A percentile compares a stretch with the other conserved stretches of the same genome.
Conservation (phyloP, 2,113 vertebrate genomes). For the Sialia sialis region DNA sequence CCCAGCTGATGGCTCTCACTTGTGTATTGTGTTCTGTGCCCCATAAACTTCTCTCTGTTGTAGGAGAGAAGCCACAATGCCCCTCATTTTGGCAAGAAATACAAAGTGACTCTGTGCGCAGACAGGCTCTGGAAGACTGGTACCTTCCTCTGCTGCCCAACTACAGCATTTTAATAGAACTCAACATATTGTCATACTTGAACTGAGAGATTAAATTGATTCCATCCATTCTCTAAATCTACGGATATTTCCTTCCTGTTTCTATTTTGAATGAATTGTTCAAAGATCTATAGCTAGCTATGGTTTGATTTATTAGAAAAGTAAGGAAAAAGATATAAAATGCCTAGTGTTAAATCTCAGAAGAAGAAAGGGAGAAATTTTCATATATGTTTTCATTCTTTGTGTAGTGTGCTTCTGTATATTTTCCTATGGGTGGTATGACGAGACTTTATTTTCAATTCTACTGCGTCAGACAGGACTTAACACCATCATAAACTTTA, state of each 20-base stretch:
- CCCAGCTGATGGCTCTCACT: not conserved
- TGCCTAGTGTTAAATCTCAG: not conserved
- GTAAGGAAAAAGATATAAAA: not conserved
- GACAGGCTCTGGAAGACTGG: not conserved
- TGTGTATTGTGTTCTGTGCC: not conserved
- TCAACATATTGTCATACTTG: not conserved
- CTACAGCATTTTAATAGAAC: not conserved
- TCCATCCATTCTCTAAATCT: not conserved
- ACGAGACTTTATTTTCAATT: not conserved
- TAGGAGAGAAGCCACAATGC: accelerated
- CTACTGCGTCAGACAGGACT: not conserved
- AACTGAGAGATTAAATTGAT: not conserved
- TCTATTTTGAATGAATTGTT: not conserved
- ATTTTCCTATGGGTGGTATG: not conserved
- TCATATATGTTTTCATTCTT: not conserved
- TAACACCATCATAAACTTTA: not conserved
- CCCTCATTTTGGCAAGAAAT: not conserved
- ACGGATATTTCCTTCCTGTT: not conserved
- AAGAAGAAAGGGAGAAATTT: not conserved
- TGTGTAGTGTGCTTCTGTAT: not conserved
- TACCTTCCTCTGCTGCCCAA: not conserved
- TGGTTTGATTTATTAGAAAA: not conserved
- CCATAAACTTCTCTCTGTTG: not conserved
- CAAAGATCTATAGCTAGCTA: not conserved
- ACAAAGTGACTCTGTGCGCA: not conserved